A percentile compares a stretch with the other conserved stretches of the same genome.
These are phyloP conservation scores for Mobula hypostoma DNA, from an alignment of 2,113 vertebrate species.

Conservation along the genomic window DNA sequence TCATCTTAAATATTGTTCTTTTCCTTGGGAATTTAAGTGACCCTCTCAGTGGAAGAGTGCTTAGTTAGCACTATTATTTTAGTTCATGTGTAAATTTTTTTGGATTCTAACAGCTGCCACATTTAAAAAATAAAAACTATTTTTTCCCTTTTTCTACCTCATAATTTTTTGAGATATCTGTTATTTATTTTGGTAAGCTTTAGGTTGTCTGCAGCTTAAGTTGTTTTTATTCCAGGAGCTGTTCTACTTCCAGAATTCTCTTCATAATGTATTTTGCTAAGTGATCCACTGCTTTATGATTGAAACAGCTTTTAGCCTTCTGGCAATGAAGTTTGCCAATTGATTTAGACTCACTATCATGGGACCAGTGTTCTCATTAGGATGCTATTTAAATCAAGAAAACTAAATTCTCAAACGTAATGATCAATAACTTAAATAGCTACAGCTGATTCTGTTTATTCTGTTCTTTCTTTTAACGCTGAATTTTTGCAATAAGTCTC, in stretches of 20 bases:
- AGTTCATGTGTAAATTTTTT: not conserved
- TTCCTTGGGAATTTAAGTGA: slow-evolving; percentile 11
- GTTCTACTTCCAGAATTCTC: not conserved
- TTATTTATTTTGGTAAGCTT: not conserved
- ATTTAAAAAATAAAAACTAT: not conserved
- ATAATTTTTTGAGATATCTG: not conserved
- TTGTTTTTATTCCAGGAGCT: not conserved
- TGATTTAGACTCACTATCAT: not conserved
- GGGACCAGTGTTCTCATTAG: not conserved
- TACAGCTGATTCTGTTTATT: not conserved
- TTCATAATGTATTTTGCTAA: not conserved
- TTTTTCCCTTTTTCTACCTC: not conserved
- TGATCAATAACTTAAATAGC: not conserved
- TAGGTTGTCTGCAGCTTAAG: not conserved
- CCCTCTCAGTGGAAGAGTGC: not conserved
- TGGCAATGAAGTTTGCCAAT: not conserved
- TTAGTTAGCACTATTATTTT: slow-evolving; percentile 3
- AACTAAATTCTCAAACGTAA: not conserved
- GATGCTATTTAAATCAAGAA: not conserved
- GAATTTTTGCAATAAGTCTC: not conserved
- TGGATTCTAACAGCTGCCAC: not conserved
- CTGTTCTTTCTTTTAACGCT: not conserved
- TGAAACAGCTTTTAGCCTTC: not conserved
- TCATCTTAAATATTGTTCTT: slow-evolving; percentile 7
- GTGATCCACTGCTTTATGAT: not conserved